Evolutionary conservation across 2,888 invertebrate genomes (phyloP).

Genomic region (Agrilus biguttatus): DNA sequence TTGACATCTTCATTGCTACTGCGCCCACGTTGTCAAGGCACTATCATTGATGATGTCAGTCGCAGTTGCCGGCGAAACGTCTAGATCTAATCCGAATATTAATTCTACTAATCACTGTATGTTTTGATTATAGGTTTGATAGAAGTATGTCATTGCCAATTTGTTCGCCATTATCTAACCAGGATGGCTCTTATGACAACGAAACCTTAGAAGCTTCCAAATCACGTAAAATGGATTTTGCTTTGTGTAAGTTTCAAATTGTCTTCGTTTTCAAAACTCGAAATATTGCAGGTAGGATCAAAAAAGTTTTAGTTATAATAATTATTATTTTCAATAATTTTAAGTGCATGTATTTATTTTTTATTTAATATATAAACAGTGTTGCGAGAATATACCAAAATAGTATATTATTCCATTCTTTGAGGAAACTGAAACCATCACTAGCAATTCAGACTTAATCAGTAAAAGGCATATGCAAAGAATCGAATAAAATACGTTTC

Average conservation of each 20-base stretch:
- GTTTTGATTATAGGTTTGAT: constrained; percentile 42
- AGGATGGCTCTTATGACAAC: constrained; percentile 35
- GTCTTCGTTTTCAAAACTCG: neutral
- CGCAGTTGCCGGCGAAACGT: too few relatives aligned
- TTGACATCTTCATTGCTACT: too few relatives aligned
- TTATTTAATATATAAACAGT: too few relatives aligned
- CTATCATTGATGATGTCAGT: too few relatives aligned
- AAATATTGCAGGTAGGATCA: constrained; percentile 13
- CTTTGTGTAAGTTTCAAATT: constrained; percentile 55
- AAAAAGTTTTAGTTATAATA: neutral
- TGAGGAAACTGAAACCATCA: too few relatives aligned
- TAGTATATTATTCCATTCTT: too few relatives aligned
- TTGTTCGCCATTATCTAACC: constrained; percentile 33
- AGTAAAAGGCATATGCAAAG: too few relatives aligned
- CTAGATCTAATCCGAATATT: too few relatives aligned
- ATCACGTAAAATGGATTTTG: constrained; percentile 66
- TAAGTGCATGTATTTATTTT: constrained; percentile 7
- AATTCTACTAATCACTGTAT: neutral
- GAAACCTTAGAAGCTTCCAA: constrained; percentile 31
- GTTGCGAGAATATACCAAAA: too few relatives aligned
- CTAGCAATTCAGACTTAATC: too few relatives aligned
- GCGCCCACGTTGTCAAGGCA: too few relatives aligned
- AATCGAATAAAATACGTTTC: too few relatives aligned
- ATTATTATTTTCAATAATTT: constrained; percentile 1
- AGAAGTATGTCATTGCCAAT: constrained; percentile 56